Evolutionary conservation across 2,113 vertebrate genomes (phyloP), one percentile per base, ranked within the genome.

Genomic region (Hippotragus niger): DNA sequence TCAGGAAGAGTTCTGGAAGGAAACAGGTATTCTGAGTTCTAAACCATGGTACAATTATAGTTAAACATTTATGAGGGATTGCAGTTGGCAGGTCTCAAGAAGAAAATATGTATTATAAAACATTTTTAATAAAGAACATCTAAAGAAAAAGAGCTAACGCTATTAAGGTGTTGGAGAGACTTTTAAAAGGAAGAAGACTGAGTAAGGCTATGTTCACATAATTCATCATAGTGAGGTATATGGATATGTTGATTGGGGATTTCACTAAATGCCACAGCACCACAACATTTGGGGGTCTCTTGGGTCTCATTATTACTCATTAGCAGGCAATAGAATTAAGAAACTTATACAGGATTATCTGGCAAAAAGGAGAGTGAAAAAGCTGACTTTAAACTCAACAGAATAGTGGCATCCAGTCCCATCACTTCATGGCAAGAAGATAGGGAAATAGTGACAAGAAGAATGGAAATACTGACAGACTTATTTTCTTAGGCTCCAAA

Each of bases 21-120:
- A 89, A 94, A 58, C 4, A 62, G 8, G 67, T 50, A 45, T 62
- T 31, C 29, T 94, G n/a, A 67, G 53, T 74, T 64, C 60, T 92
- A 94, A 97, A 47, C 31, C 60, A 40, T 2, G 86, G 5, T 71
- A 2, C 52, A 5, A 81, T 91, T 88, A 53, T 47, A 91, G 29
- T 25, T 80, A n/a, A 10, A 91, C 10, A 71, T 14, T 86, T 58
- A 23, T 10, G 23, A 92, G 19, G 19, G 50, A 45, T 4, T 95
- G 4, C 40, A 78, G 25, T 57, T 98, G 71, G 23, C 33, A 76
- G 21, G 90, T 3, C 10, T 67, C 25, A 91, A 43, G 31, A 89
- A 95, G 25, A 78, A 93, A 96, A 92, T 55, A 60, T 7, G 91
- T 60, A 55, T 7, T 33, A n/a, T 81, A 81, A 52, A 83, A 27